phyloP scores from a whole-genome alignment of 2,797 vertebrate species.

The Hylomyscus alleni region DNA sequence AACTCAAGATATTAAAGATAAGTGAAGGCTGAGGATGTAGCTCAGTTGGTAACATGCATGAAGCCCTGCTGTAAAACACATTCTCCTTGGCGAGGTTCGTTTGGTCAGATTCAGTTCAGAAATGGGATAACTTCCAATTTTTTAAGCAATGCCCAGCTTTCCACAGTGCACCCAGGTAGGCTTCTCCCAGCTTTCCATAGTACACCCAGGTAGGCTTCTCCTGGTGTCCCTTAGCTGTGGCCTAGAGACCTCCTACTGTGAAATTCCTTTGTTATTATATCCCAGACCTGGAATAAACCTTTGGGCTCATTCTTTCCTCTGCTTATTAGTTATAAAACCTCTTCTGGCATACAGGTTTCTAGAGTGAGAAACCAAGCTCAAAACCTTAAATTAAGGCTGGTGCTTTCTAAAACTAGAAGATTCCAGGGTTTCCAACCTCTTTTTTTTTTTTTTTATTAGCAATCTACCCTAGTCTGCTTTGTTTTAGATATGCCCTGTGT shows the following conservation, averaged over 20 bases:
- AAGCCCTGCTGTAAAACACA: conserved; percentile 31
- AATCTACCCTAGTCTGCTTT: background rate
- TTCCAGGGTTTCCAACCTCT: background rate
- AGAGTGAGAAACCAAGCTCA: background rate
- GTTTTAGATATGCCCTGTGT: background rate
- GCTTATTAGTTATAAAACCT: conserved; percentile 5
- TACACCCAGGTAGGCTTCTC: conserved; percentile 49
- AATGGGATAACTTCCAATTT: conserved; percentile 51
- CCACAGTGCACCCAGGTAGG: conserved; percentile 52
- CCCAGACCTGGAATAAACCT: background rate
- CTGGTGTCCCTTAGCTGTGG: background rate
- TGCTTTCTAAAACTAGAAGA: conserved; percentile 47
- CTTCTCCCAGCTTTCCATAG: conserved; percentile 45
- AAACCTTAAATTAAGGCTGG: background rate
- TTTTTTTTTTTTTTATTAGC: background rate
- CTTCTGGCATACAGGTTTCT: conserved; percentile 21
- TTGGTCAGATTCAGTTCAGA: conserved; percentile 62
- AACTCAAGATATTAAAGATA: background rate
- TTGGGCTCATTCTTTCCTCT: background rate
- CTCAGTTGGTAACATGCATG: too few species aligned
- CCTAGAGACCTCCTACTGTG: conserved; percentile 60
- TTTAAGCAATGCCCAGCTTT: conserved; percentile 39
- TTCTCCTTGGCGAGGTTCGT: conserved; percentile 31
- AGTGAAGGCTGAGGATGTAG: background rate
- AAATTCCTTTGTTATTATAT: conserved; percentile 65